Conservation (phyloP, 2,113 vertebrate species). For the Peromyscus californicus region DNA sequence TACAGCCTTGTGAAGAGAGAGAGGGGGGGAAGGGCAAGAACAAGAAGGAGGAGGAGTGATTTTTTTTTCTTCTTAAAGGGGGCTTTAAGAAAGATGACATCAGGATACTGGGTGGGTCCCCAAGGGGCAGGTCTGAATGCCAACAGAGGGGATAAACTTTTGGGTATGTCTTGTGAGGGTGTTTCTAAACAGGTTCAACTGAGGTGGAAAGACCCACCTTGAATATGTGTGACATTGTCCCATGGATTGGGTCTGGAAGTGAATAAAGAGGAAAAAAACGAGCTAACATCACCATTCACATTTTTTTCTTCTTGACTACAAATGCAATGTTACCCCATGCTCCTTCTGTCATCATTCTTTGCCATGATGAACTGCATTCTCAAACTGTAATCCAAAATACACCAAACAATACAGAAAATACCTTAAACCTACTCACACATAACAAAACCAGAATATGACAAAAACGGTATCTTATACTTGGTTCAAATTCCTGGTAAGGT, state of each 20-base stretch:
- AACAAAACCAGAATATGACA: not conserved
- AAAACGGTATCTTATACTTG: not conserved
- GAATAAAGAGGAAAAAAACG: not conserved
- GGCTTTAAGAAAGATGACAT: no score
- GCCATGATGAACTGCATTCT: not conserved
- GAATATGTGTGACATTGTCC: not conserved
- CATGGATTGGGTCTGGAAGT: not conserved
- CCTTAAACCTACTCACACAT: constrained; percentile 26
- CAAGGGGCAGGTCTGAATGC: no score
- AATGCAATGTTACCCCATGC: not conserved
- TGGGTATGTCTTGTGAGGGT: not conserved
- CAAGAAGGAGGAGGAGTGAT: no score
- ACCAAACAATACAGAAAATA: not conserved
- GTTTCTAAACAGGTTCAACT: not conserved
- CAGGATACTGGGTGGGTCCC: no score
- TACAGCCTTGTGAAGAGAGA: no score
- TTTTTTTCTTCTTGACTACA: not conserved
- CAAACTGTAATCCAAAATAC: constrained; percentile 15
- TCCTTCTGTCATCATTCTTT: not conserved
- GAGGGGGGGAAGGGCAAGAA: no score
- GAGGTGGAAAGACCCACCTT: not conserved
- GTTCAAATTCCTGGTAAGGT: not conserved
- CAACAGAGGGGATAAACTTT: not conserved
- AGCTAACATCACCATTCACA: not conserved
- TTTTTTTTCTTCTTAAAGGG: no score